Conservation (phyloP, 2,113 vertebrate species). For the Ictalurus furcatus region DNA sequence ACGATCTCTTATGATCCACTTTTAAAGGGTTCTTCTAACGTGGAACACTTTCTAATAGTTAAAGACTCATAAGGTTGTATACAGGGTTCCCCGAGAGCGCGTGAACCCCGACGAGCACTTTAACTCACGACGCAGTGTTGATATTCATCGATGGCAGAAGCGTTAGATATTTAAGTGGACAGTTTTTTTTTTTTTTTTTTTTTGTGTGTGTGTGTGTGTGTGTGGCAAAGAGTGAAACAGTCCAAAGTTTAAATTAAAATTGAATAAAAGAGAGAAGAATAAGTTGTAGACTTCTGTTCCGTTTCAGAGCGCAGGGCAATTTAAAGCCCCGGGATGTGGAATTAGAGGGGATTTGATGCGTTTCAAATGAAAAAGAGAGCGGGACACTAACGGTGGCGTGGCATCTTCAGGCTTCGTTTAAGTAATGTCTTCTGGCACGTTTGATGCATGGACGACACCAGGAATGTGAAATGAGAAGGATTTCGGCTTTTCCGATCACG, state of each 20-base stretch:
- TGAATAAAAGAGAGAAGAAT: constrained; percentile 62
- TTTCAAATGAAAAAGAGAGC: constrained; percentile 73
- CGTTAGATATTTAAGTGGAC: background rate
- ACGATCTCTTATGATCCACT: background rate
- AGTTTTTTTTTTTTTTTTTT: background rate
- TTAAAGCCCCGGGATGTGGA: constrained; percentile 73
- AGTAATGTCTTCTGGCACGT: constrained; percentile 75
- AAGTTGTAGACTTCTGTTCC: constrained; percentile 72
- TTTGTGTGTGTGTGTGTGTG: no score
- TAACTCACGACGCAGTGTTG: constrained; percentile 62
- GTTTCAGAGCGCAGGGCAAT: constrained; percentile 76
- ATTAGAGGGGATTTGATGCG: constrained; percentile 77
- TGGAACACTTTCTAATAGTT: background rate
- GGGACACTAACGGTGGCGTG: constrained; percentile 65
- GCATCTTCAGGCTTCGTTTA: constrained; percentile 71
- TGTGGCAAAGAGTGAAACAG: constrained; percentile 34
- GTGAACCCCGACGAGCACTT: constrained; percentile 63
- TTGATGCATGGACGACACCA: constrained; percentile 64
- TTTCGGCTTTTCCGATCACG: constrained; percentile 51
- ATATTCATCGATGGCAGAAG: constrained; percentile 43
- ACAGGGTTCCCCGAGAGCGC: background rate
- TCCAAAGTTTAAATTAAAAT: constrained; percentile 74
- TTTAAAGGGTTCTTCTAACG: background rate
- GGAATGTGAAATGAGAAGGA: constrained; percentile 68
- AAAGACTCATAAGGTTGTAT: background rate